Conservation (phyloP, 2,113 vertebrate genomes). For the Phrynocephalus versicolor region DNA sequence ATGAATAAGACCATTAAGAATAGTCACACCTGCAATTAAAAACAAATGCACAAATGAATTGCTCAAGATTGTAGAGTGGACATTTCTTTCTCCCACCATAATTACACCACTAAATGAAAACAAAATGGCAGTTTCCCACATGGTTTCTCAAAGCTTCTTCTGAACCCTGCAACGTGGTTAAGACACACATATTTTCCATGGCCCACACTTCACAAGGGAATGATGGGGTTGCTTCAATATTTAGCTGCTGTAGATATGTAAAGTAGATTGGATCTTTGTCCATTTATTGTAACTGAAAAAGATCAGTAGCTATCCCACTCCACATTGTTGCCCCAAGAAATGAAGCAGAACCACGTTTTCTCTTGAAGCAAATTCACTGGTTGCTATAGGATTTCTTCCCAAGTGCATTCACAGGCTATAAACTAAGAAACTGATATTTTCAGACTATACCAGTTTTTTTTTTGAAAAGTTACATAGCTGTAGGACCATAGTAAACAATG, state of each 20-base stretch:
- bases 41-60: neutral
- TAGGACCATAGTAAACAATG: neutral
- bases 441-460: neutral
- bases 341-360: neutral
- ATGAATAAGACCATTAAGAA: no score
- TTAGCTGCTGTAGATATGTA: neutral
- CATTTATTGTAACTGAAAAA: neutral
- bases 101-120: neutral
- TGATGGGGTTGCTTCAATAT: neutral
- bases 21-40: rapidly evolving
- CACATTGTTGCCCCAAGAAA: neutral
- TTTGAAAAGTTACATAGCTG: neutral
- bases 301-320: neutral
- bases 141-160: neutral
- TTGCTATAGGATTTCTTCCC: neutral
- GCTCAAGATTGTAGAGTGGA: neutral
- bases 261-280: neutral
- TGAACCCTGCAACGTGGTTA: neutral
- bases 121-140: neutral
- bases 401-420: neutral
- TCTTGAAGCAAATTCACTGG: neutral
- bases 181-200: neutral
- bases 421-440: no score
- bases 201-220: neutral
- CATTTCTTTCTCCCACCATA: neutral